Evolutionary conservation across 92 coral and sea anemone genomes (phyloP), one percentile per base, ranked within the genome.

Genomic region (Muricea muricata): DNA sequence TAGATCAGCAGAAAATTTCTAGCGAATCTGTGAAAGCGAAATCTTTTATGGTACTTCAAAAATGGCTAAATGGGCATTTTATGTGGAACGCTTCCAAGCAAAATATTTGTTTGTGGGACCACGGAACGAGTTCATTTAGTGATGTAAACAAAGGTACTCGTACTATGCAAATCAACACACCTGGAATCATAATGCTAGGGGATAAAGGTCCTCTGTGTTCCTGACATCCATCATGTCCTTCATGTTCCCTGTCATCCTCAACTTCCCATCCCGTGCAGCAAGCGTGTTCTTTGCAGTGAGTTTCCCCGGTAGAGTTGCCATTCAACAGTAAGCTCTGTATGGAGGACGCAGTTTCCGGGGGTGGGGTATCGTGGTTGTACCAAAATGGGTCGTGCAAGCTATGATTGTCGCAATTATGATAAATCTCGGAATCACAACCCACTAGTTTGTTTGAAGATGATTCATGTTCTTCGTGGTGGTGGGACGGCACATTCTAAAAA

Each of bases 121-220:
- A n/a, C n/a, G n/a, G n/a, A n/a, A n/a, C n/a, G n/a, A n/a, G n/a
- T n/a, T n/a, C n/a, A n/a, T n/a, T n/a, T n/a, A n/a, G n/a, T n/a
- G n/a, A n/a, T n/a, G n/a, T n/a, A n/a, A n/a, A n/a, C n/a, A n/a
- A n/a, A n/a, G n/a, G n/a, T n/a, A n/a, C n/a, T n/a, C n/a, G n/a
- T n/a, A n/a, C n/a, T n/a, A n/a, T n/a, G n/a, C 90, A 34, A 75
- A 80, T 17, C 52, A 4, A 57, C 71, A 63, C 78, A 79, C 93
- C 87, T 3, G 66, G 40, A 33, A 67, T 89, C 70, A 63, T 63
- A 52, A 75, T 75, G 24, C 45, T 75, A 2, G 65, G 80, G 13
- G 80, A 48, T 4, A 35, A 12, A 75, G 65, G 50, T 50, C 65
- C 42, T 17, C 45, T 75, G 45, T 48, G 80, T 17, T 48, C 80